Conservation (phyloP, 2,888 invertebrate species). For the Lithophane ornitopus region DNA sequence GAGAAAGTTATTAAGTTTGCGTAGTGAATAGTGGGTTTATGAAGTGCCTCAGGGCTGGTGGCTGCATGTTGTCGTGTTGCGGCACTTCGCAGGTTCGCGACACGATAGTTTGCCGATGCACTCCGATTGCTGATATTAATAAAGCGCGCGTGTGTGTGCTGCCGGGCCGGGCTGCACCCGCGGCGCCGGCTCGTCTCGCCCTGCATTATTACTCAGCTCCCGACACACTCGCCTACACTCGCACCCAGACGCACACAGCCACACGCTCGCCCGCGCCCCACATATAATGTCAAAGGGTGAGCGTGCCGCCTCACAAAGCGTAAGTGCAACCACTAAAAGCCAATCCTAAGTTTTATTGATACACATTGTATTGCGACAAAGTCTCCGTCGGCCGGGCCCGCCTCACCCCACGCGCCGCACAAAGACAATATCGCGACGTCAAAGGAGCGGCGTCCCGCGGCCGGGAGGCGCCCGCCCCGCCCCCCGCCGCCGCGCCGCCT, state of each 20-base stretch:
- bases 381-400: constrained; percentile 88
- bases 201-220: constrained; percentile 80
- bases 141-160: constrained; percentile 69
- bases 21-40: constrained; percentile 57
- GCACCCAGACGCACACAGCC: constrained; percentile 66
- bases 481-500: constrained; percentile 83
- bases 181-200: constrained; percentile 83
- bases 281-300: constrained; percentile 90
- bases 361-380: constrained; percentile 91
- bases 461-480: constrained; percentile 79
- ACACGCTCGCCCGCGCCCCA: constrained; percentile 74
- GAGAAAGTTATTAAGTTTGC: constrained; percentile 47
- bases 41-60: constrained; percentile 67
- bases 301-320: constrained; percentile 90
- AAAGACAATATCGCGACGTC: constrained; percentile 91
- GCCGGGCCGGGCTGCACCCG: constrained; percentile 63
- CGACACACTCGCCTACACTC: constrained; percentile 65
- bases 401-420: constrained; percentile 89
- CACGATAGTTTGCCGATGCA: constrained; percentile 67
- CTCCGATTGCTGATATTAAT: constrained; percentile 83
- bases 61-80: constrained; percentile 46
- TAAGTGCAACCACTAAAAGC: constrained; percentile 91
- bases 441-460: constrained; percentile 86
- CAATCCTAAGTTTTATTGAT: constrained; percentile 91
- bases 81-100: constrained; percentile 45